Conservation (phyloP, 2,113 vertebrate genomes). For the Aramus guarauna region DNA sequence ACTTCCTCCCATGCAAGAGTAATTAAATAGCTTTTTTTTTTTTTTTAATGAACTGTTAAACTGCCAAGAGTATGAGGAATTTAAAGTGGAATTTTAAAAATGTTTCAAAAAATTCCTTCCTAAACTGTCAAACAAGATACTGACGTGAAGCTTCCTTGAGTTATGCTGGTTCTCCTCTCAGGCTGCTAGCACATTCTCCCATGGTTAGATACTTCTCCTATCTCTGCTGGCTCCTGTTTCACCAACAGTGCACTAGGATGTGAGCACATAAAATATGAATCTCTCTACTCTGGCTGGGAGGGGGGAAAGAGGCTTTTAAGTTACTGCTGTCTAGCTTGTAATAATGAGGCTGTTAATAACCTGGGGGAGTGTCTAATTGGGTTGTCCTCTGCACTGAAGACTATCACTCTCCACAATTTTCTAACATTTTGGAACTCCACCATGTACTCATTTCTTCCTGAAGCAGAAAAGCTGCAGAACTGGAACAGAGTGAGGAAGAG, state of each 20-base stretch:
- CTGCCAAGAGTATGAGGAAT: background rate
- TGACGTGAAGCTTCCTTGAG: background rate
- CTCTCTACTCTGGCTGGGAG: background rate
- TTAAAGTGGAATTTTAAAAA: background rate
- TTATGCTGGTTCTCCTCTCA: background rate
- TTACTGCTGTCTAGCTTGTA: background rate
- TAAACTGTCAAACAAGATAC: background rate
- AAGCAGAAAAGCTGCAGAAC: background rate
- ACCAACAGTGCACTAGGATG: background rate
- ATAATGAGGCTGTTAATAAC: background rate
- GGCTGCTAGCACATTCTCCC: background rate
- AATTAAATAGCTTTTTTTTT: background rate
- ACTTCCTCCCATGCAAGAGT: background rate
- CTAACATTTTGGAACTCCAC: background rate
- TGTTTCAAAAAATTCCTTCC: background rate
- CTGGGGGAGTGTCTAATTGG: background rate
- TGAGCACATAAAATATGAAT: background rate
- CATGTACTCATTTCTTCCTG: background rate
- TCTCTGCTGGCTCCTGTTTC: background rate
- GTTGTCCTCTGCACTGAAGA: background rate
- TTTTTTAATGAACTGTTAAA: background rate
- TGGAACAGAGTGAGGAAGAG: background rate
- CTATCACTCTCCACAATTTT: background rate
- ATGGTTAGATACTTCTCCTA: background rate
- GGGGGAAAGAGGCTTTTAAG: rapidly evolving